Percentiles rank a stretch among this genome's conserved stretches.
These are phyloP conservation scores for Epizoanthus stellaris DNA, from an alignment of 92 coral and sea anemone species.

Conservation along the genomic window DNA sequence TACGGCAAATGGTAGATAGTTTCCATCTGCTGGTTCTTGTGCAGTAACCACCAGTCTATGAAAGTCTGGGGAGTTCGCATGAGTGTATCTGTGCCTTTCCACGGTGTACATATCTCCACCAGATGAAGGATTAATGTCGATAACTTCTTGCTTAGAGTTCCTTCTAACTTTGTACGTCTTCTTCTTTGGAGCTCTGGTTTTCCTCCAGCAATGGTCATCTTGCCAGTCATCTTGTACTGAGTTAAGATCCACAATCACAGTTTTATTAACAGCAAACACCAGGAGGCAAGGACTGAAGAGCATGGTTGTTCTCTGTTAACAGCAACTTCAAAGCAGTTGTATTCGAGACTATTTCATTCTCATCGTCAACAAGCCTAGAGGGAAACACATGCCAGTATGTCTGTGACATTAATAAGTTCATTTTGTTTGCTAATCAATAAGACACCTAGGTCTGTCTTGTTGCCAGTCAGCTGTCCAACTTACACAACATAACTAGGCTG, in stretches of 20 bases:
- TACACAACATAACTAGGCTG: too few species aligned
- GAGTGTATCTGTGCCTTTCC: conserved; percentile 56
- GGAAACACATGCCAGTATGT: background rate
- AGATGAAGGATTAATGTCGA: conserved; percentile 38
- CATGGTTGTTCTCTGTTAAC: conserved; percentile 21
- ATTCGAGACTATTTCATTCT: background rate
- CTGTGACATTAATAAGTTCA: too few species aligned
- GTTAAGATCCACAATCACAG: conserved; percentile 42
- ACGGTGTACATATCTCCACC: conserved; percentile 34
- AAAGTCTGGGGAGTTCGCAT: conserved; percentile 61
- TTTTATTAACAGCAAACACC: conserved; percentile 33
- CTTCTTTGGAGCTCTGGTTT: conserved; percentile 53
- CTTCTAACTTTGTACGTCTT: conserved; percentile 30
- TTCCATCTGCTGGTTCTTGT: conserved; percentile 24
- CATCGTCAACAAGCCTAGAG: background rate
- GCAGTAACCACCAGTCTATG: conserved; percentile 53
- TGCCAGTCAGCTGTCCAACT: too few species aligned
- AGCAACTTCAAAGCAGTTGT: conserved; percentile 52
- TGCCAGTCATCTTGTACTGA: conserved; percentile 50
- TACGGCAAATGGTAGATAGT: conserved; percentile 52
- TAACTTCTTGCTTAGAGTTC: conserved; percentile 4
- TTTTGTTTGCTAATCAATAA: too few species aligned
- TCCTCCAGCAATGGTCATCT: conserved; percentile 58
- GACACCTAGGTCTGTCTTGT: too few species aligned
- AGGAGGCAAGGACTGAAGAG: conserved; percentile 37